A percentile compares a stretch with the other conserved stretches of the same genome.
Evolutionary conservation across 2,797 vertebrate species (phyloP).

Genomic region (Oreortyx pictus): DNA sequence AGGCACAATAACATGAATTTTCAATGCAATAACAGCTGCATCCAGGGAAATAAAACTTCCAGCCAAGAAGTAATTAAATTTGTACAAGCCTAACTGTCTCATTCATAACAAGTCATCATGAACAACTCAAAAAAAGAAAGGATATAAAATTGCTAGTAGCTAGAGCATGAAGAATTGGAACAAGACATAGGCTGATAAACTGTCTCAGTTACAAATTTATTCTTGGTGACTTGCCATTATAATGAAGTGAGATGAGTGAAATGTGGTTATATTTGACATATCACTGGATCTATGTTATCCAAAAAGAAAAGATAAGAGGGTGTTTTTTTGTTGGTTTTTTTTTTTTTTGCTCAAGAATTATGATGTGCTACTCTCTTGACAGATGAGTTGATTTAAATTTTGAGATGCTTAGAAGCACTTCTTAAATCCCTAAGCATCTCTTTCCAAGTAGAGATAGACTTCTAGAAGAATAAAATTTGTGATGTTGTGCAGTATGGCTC

Average conservation of each 20-base stretch:
- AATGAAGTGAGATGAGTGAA: slow-evolving; percentile 23
- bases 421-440: slow-evolving; percentile 10
- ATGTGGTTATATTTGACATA: slow-evolving; percentile 20
- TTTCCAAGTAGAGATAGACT: background rate
- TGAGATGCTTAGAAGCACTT: slow-evolving; percentile 20
- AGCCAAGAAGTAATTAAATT: background rate
- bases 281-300: background rate
- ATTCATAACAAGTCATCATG: background rate
- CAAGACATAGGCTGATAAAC: background rate
- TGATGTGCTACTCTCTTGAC: background rate
- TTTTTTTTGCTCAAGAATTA: background rate
- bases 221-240: background rate
- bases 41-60: background rate
- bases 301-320: background rate
- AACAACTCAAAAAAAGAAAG: background rate
- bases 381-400: slow-evolving; percentile 23
- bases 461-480: background rate
- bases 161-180: background rate
- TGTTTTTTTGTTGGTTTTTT: background rate
- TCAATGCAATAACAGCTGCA: background rate
- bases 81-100: background rate
- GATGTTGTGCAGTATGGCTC: background rate
- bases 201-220: slow-evolving; percentile 8
- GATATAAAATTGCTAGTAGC: background rate
- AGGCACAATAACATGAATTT: background rate